Base-by-base conservation (phyloP, 2,888 invertebrate genomes). In the Eledona agricola region DNA sequence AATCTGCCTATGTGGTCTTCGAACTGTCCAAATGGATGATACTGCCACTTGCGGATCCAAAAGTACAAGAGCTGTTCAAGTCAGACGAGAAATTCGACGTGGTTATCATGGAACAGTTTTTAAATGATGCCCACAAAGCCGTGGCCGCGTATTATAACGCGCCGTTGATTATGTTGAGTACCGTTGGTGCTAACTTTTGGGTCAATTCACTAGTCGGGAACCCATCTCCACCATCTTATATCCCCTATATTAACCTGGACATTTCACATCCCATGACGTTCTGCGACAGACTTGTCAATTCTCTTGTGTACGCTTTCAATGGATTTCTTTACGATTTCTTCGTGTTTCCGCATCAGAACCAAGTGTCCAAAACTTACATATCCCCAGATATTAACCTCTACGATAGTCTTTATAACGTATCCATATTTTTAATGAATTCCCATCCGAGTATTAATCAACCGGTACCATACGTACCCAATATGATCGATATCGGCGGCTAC, bases 401-500 rank as follows among this genome's bases (percentile, higher is more conserved):
- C 23, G 65, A 68, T 7, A 20, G 67, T n/a, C 43, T 66, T 3
- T 60, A 66, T 25, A 69, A 70, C 35, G 59, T 57, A 0, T 66
- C 69, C 0, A 42, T 73, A 42, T 51, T 71, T 1, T 42, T 73
- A 5, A 12, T 67, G 7, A 73, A 73, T 52, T 67, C 70, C 0
- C 83, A 84, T 63, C 79, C 77, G 28, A 80, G 79, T 66, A 76
- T 79, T 50, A 78, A 78, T 31, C 57, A 70, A 3, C 74, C 81
- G 1, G 68, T 73, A 3, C 82, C 83, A 0, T 73, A 78, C 20
- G 73, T 81, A 2, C 82, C 83, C 0, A 81, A 81, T 63, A 73
- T 81, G 51, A 69, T 83, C 1, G 81, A 83, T 62, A 75, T 83
- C 31, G 83, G 82, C 5, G 83, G 83, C 22, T 62, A 78, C 29